A percentile compares a stretch with the other conserved stretches of the same genome.
These are phyloP conservation scores for Gerris buenoi DNA, from an alignment of 1,140 invertebrate species.

Conservation along the genomic window DNA sequence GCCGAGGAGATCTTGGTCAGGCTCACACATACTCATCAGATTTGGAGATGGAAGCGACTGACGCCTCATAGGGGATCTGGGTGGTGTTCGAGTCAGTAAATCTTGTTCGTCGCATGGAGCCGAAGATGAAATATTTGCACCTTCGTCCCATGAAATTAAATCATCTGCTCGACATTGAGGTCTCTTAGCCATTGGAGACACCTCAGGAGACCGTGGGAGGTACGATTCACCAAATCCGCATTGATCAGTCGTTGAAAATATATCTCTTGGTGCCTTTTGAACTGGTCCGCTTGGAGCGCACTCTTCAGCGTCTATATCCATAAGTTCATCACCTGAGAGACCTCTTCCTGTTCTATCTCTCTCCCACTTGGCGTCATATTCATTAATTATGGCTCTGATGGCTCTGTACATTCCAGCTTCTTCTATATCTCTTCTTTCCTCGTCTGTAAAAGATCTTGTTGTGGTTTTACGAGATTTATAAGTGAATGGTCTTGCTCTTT, in stretches of 20 bases:
- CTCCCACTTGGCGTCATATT: background rate
- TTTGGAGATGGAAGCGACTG: background rate
- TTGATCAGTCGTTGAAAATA: background rate
- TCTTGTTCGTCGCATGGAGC: background rate
- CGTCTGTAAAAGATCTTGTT: background rate
- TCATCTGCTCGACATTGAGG: background rate
- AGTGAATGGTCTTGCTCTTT: background rate
- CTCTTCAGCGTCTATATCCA: background rate
- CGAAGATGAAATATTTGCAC: background rate
- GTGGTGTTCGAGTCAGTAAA: background rate
- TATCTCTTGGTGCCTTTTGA: background rate
- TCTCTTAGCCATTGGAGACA: background rate
- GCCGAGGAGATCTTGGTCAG: background rate
- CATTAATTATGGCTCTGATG: background rate
- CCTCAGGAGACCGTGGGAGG: background rate
- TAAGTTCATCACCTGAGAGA: background rate
- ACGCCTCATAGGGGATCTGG: background rate
- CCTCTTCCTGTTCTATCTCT: background rate
- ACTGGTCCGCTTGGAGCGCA: background rate
- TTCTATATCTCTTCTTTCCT: background rate
- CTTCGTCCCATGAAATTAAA: background rate
- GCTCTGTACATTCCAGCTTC: background rate
- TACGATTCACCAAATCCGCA: background rate
- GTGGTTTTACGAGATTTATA: background rate
- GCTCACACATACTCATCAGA: background rate